These are phyloP conservation scores for Dyspetes luteomarginatus DNA, from an alignment of 2,888 invertebrate genomes.

Conservation along the genomic window DNA sequence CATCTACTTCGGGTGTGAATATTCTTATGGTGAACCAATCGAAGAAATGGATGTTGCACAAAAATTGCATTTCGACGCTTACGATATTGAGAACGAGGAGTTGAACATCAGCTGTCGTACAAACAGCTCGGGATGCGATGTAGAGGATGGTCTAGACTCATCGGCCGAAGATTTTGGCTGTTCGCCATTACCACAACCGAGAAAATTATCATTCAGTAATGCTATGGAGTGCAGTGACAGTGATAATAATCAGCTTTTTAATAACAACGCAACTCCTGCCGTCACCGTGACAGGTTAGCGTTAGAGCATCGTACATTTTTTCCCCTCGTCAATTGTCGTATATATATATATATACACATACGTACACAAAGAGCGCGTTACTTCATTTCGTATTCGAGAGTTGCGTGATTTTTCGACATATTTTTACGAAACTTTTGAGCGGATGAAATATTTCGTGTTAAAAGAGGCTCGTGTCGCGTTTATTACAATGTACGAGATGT, in stretches of 20 bases:
- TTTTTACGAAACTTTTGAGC: conserved; percentile 1
- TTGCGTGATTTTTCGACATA: conserved; percentile 13
- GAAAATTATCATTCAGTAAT: conserved; percentile 86
- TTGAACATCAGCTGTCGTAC: conserved; percentile 84
- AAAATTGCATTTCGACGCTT: conserved; percentile 80
- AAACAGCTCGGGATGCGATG: conserved; percentile 86
- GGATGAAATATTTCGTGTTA: neutral
- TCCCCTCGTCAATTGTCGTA: neutral
- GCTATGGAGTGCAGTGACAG: conserved; percentile 82
- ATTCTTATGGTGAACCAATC: conserved; percentile 52
- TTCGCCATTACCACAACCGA: conserved; percentile 85
- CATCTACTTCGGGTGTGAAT: conserved; percentile 11
- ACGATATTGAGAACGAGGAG: conserved; percentile 84
- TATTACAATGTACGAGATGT: neutral
- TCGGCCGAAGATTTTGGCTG: conserved; percentile 86
- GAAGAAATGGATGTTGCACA: conserved; percentile 79
- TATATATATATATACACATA: neutral
- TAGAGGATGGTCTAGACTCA: conserved; percentile 87
- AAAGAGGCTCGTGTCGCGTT: neutral
- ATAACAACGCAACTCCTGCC: conserved; percentile 70
- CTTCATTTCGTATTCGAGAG: neutral
- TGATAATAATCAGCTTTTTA: conserved; percentile 71
- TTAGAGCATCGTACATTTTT: conserved; percentile 33
- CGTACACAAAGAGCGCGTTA: neutral
- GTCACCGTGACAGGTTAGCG: conserved; percentile 77